Percentiles rank a stretch among this genome's conserved stretches.
Conservation (phyloP, 2,888 invertebrate species). For the Cryptocephalus primarius region DNA sequence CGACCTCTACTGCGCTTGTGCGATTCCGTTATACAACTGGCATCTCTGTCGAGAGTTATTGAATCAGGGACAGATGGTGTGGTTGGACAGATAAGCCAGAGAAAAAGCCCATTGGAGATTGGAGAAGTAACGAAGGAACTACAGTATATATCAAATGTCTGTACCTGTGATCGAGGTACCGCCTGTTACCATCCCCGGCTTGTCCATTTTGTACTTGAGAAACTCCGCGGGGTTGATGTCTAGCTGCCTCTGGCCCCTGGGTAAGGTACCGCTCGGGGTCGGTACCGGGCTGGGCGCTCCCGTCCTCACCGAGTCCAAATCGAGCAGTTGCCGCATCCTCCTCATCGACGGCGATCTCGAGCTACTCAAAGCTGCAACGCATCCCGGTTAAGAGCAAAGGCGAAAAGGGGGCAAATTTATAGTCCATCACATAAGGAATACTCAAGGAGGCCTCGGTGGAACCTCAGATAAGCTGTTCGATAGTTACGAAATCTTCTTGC, state of each 20-base stretch:
- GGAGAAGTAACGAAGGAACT: neutral
- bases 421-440: too few relatives aligned
- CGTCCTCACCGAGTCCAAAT: slow-evolving; percentile 47
- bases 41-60: too few relatives aligned
- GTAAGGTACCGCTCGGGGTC: slow-evolving; percentile 68
- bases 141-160: neutral
- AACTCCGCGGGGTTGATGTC: slow-evolving; percentile 91
- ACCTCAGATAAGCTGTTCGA: too few relatives aligned
- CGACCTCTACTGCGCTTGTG: too few relatives aligned
- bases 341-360: slow-evolving; percentile 63
- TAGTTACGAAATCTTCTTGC: too few relatives aligned
- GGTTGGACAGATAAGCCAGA: too few relatives aligned
- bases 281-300: slow-evolving; percentile 60
- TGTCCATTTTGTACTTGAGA: slow-evolving; percentile 83
- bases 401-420: too few relatives aligned
- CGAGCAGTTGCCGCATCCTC: slow-evolving; percentile 70
- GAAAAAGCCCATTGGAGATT: too few relatives aligned
- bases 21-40: too few relatives aligned
- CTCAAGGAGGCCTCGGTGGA: too few relatives aligned
- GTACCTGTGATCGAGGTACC: slow-evolving; percentile 30
- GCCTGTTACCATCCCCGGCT: slow-evolving; percentile 42
- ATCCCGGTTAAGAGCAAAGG: neutral
- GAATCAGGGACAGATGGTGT: too few relatives aligned
- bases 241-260: slow-evolving; percentile 60
- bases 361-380: slow-evolving; percentile 31